Percentiles rank a stretch among this genome's conserved stretches.
phyloP scores from a whole-genome alignment of 2,113 vertebrate species.

The Cyanocitta stelleri region DNA sequence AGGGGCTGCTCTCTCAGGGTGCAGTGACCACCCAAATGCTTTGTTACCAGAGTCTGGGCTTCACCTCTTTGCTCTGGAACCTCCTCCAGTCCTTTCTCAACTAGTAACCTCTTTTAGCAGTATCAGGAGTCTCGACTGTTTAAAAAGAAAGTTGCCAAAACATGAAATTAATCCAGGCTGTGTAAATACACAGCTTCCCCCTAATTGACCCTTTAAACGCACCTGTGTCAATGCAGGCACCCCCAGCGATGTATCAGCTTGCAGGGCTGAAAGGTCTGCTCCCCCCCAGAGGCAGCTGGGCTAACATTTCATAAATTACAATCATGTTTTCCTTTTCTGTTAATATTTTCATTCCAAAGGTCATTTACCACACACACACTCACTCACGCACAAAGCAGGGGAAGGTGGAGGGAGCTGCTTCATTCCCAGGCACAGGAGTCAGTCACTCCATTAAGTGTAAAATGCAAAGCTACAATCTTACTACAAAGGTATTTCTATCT shows the following conservation, averaged over 20 bases:
- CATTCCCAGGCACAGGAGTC: not conserved
- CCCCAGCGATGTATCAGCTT: not conserved
- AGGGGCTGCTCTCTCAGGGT: not conserved
- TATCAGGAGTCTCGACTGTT: not conserved
- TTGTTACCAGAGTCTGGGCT: not conserved
- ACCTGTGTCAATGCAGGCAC: constrained; percentile 27
- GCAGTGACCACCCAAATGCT: not conserved
- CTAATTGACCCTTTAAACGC: constrained; percentile 63
- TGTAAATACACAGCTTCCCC: constrained; percentile 35
- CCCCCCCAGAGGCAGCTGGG: constrained; percentile 1
- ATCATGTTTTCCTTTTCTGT: constrained; percentile 59
- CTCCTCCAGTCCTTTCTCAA: not conserved
- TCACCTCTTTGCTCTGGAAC: not conserved
- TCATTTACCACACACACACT: constrained; percentile 17
- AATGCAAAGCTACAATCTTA: not conserved
- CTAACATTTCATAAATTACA: constrained; percentile 65
- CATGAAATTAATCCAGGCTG: not conserved
- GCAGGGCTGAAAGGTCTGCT: constrained; percentile 31
- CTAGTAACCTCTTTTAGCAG: not conserved
- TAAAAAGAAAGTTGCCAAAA: constrained; percentile 17
- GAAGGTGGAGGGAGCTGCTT: not conserved
- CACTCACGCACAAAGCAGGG: not conserved
- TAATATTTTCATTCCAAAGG: constrained; percentile 69
- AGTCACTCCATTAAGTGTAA: not conserved
- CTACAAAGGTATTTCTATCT: not conserved